Conservation (phyloP, 2,888 invertebrate genomes). For the Athetis lepigone region DNA sequence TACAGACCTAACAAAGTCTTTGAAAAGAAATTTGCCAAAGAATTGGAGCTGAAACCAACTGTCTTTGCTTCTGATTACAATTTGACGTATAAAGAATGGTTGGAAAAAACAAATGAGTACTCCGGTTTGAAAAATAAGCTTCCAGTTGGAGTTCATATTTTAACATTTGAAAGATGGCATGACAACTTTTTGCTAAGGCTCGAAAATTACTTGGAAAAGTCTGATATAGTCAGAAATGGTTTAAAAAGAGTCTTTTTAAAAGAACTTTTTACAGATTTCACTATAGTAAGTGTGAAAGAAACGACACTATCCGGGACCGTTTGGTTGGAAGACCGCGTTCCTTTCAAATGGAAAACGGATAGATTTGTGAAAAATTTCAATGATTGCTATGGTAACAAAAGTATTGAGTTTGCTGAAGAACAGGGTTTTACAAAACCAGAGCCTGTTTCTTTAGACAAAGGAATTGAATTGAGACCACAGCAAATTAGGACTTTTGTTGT, state of each 20-base stretch:
- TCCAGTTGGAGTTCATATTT: slow-evolving; percentile 93
- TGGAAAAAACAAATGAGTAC: slow-evolving; percentile 70
- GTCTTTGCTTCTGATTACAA: slow-evolving; percentile 63
- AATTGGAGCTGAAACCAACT: slow-evolving; percentile 72
- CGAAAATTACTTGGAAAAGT: slow-evolving; percentile 94
- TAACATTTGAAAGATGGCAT: slow-evolving; percentile 95
- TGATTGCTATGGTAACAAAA: slow-evolving; percentile 68
- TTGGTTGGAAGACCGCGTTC: slow-evolving; percentile 88
- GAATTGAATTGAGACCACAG: slow-evolving; percentile 92
- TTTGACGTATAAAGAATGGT: slow-evolving; percentile 79
- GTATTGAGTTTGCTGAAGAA: slow-evolving; percentile 58
- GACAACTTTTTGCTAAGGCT: slow-evolving; percentile 92
- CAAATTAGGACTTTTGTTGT: slow-evolving; percentile 93
- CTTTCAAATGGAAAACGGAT: slow-evolving; percentile 86
- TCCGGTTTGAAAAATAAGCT: slow-evolving; percentile 89
- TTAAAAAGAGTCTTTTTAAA: slow-evolving; percentile 89
- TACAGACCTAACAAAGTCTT: slow-evolving; percentile 76
- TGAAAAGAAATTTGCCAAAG: slow-evolving; percentile 82
- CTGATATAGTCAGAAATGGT: slow-evolving; percentile 89
- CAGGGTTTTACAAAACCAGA: slow-evolving; percentile 21
- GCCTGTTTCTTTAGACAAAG: slow-evolving; percentile 66
- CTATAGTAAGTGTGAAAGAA: slow-evolving; percentile 89
- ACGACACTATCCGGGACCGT: slow-evolving; percentile 93
- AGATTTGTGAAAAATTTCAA: slow-evolving; percentile 75
- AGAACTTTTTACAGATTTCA: slow-evolving; percentile 90